phyloP scores from a whole-genome alignment of 2,113 vertebrate species.

The Planiliza haematocheilus region DNA sequence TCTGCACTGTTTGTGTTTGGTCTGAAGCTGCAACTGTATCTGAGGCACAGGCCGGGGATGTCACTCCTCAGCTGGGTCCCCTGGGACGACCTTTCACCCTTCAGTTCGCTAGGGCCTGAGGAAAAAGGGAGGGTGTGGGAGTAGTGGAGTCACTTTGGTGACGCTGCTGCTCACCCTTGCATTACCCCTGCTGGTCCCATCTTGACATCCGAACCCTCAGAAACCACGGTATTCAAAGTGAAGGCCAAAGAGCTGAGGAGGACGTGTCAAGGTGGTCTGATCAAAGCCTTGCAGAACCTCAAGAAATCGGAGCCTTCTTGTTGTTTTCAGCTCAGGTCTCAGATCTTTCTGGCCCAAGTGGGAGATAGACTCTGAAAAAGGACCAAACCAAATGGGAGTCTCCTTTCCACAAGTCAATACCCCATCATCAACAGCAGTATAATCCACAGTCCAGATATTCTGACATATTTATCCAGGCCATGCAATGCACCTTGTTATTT shows the following conservation, averaged over 20 bases:
- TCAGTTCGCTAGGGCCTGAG: background rate
- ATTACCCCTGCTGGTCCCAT: slow-evolving; percentile 8
- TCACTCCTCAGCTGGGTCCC: slow-evolving; percentile 49
- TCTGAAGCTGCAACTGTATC: slow-evolving; percentile 70
- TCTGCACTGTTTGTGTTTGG: slow-evolving; percentile 74
- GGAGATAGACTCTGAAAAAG: background rate
- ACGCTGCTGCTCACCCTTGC: slow-evolving; percentile 32
- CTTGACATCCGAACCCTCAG: slow-evolving; percentile 59
- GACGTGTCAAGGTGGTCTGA: slow-evolving; percentile 32
- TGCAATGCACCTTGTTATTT: slow-evolving; percentile 58
- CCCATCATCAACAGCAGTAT: slow-evolving; percentile 18
- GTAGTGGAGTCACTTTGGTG: slow-evolving; percentile 23
- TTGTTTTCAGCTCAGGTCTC: slow-evolving; percentile 2
- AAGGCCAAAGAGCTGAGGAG: slow-evolving; percentile 74
- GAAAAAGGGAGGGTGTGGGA: background rate
- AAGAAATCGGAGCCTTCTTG: slow-evolving; percentile 23
- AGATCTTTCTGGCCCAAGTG: too few species aligned
- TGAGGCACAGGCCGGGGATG: slow-evolving; percentile 42
- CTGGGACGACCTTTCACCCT: slow-evolving; percentile 24
- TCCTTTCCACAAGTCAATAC: slow-evolving; percentile 24
- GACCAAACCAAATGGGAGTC: background rate
- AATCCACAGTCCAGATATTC: slow-evolving; percentile 45
- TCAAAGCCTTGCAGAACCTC: slow-evolving; percentile 64
- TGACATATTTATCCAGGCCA: slow-evolving; percentile 46
- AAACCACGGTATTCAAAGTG: slow-evolving; percentile 42